Base-by-base conservation (phyloP, 2,888 invertebrate genomes). In the Lasioglossum lativentre region DNA sequence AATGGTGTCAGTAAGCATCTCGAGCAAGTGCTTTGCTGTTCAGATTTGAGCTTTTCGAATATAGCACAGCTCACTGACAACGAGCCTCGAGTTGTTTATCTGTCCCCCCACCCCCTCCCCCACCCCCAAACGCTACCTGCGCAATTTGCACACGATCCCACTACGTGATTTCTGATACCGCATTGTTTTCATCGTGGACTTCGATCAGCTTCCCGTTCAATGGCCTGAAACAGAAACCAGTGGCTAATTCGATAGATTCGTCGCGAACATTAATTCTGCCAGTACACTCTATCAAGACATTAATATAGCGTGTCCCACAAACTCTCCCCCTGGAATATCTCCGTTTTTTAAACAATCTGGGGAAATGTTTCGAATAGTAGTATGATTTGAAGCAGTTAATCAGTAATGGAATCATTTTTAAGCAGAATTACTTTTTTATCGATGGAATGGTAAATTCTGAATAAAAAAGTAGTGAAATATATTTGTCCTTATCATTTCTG, bases 1-100 rank as follows among this genome's bases (percentile, higher is more conserved):
- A 88, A 88, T 84, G 81, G 83, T 74, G 79, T 78, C 66, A 52
- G 80, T 87, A 78, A 86, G 87, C 90, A 84, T 75, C 82, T 47
- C 83, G 78, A 70, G 82, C 79, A 84, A 88, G 83, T 83, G 85
- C 88, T 86, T 86, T 80, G 86, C 87, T 89, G 88, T 89, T 89
- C 84, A 86, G 90, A 87, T 89, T 88, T 84, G 84, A 89, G 83
- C 82, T 86, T 89, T 86, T 78, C 86, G 80, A 86, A 91, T 89
- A 85, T 87, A 77, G 74, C 81, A 40, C 59, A 75, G 74, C 78
- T 86, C 86, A 87, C 85, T 86, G 86, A 80, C 80, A 74, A 72
- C 56, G 38, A 82, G 82, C 82, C 86, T 90, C 80, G 80, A 75
- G 83, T 84, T 73, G 70, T 86, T 88, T 83, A 85, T 85, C 75